phyloP scores from a whole-genome alignment of 1,140 invertebrate species.

The Lepidotrigona ventralis region DNA sequence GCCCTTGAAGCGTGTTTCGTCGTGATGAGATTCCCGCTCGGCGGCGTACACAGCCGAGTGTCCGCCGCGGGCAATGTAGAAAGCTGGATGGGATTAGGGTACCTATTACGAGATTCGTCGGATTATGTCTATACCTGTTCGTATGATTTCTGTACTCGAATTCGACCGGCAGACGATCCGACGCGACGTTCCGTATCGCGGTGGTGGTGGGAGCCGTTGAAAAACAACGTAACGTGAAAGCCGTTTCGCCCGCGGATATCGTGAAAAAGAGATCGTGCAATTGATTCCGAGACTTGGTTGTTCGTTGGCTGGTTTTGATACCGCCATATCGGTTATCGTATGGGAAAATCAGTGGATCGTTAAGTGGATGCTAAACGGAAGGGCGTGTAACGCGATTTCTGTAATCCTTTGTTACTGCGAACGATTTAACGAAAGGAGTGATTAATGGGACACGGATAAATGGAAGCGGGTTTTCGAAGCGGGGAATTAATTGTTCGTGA shows the following conservation, averaged over 20 bases:
- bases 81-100: conserved; percentile 62
- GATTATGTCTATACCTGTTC: conserved; percentile 53
- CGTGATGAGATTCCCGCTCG: conserved; percentile 14
- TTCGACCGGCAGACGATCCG: conserved; percentile 26
- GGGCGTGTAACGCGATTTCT: not conserved
- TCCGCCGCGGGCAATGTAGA: conserved; percentile 60
- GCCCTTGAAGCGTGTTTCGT: conserved; percentile 21
- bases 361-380: not conserved
- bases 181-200: not conserved
- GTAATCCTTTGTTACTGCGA: not conserved
- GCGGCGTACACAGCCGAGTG: not conserved
- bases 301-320: not conserved
- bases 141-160: conserved; percentile 55
- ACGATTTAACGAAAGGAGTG: not conserved
- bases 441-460: not conserved
- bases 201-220: not conserved
- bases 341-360: conserved; percentile 17
- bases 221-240: conserved; percentile 29
- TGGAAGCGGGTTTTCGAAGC: not conserved
- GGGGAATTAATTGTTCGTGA: conserved; percentile 5
- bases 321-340: not conserved
- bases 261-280: conserved; percentile 23
- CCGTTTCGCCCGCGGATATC: conserved; percentile 11
- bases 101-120: conserved; percentile 60
- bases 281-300: not conserved